Evolutionary conservation across 2,888 invertebrate species (phyloP), one percentile per base, ranked within the genome.

Genomic region (Carcina quercana): DNA sequence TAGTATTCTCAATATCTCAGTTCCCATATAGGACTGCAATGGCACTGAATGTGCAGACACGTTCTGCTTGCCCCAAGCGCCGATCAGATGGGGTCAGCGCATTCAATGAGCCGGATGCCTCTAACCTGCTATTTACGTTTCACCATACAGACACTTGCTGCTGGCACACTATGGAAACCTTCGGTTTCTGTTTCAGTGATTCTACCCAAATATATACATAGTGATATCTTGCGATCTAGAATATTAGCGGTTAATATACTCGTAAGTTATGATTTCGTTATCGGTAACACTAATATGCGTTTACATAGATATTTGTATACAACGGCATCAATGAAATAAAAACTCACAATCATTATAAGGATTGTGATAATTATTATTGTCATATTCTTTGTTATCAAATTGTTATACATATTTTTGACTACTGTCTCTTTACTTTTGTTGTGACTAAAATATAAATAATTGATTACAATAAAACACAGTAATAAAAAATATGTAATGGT

Each of bases 81-180:
- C 67, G 74, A 82, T 80, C 82, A 82, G 79, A 82, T 82, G 80
- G 70, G 82, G 82, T 82, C 82, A 80, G 70, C 76, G 76, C 71
- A 78, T 82, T 82, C 75, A 80, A 80, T 82, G 71, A 79, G 75
- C 72, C 80, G 82, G 80, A 82, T 80, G 71, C 73, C 69, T 71
- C 60, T 66, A 75, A 76, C 80, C 74, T 73, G 78, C 79, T 76
- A 72, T 78, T 76, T 79, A 76, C 73, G 76, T 79, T 79, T 78
- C 75, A 68, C 78, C 75, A 69, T 76, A 75, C 69, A 54, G 51
- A 70, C 74, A 73, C 70, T 68, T 56, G 78, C 73, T 56, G 78
- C 73, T 75, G 78, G 75, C 75, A 76, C 75, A 78, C 72, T 79
- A 76, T 74, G 70, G 62, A 54, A 58, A 63, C 59, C 65, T 69